These are phyloP conservation scores for Elephantulus edwardii DNA, from an alignment of 2,113 vertebrate species.

Conservation along the genomic window DNA sequence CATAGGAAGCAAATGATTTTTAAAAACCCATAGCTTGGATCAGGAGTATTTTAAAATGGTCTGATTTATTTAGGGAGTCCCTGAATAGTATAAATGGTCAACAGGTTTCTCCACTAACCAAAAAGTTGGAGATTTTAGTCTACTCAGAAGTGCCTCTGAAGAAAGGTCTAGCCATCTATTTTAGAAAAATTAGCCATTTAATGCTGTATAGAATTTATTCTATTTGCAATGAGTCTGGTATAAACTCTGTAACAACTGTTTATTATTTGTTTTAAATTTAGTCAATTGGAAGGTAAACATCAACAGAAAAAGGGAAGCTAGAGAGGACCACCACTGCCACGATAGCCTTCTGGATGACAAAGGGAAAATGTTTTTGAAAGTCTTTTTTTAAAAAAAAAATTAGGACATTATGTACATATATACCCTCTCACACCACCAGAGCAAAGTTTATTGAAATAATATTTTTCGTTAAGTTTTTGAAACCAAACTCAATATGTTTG, in stretches of 20 bases:
- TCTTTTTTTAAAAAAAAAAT: background rate
- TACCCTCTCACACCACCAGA: background rate
- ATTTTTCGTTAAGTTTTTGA: background rate
- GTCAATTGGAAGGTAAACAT: background rate
- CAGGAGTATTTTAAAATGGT: slow-evolving; percentile 31
- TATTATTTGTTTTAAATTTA: background rate
- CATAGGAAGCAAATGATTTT: no score
- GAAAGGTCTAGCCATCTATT: background rate
- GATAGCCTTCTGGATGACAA: background rate
- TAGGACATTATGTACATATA: background rate
- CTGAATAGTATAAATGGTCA: background rate
- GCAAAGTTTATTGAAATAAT: background rate
- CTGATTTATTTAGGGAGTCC: background rate
- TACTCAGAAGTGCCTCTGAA: no score
- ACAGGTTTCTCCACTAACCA: background rate
- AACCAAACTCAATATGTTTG: no score
- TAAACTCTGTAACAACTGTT: background rate
- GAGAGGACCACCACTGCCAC: no score
- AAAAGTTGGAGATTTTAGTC: background rate
- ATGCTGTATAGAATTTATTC: no score
- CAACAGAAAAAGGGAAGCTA: background rate
- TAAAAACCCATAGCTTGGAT: no score
- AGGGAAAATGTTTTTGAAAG: background rate
- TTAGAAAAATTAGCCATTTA: no score
- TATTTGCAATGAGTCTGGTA: background rate